Conservation (phyloP, 2,113 vertebrate species). For the Saccopteryx bilineata region DNA sequence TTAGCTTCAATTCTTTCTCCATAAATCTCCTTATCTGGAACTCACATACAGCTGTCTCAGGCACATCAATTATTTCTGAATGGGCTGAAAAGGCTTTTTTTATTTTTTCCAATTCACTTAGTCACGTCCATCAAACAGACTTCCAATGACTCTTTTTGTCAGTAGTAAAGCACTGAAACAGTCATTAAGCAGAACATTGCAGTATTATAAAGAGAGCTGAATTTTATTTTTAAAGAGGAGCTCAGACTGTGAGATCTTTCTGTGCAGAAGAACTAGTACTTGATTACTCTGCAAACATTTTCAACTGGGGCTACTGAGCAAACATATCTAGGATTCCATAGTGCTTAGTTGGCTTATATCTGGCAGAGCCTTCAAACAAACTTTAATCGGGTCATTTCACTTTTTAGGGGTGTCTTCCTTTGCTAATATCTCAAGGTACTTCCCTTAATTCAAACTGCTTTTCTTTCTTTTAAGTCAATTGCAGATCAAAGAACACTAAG, state of each 20-base stretch:
- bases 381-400: conserved; percentile 70
- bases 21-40: conserved; percentile 79
- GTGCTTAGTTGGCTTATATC: neutral
- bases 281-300: conserved; percentile 63
- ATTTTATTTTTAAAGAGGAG: conserved; percentile 56
- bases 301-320: neutral
- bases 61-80: conserved; percentile 78
- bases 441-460: conserved; percentile 44
- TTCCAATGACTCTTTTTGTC: conserved; percentile 79
- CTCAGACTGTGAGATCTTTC: neutral
- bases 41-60: conserved; percentile 76
- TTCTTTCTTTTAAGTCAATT: conserved; percentile 69
- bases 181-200: conserved; percentile 25
- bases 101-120: conserved; percentile 83
- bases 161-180: conserved; percentile 74
- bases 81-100: conserved; percentile 70
- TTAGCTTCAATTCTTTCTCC: conserved; percentile 78
- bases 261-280: conserved; percentile 17
- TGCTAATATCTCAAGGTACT: conserved; percentile 34
- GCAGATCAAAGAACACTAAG: conserved; percentile 61
- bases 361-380: conserved; percentile 65
- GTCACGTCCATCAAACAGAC: conserved; percentile 78
- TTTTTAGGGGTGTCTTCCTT: conserved; percentile 32
- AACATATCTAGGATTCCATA: conserved; percentile 53
- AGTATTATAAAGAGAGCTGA: neutral